These are phyloP conservation scores for Eublepharis macularius DNA, from an alignment of 2,113 vertebrate genomes.

Conservation along the genomic window DNA sequence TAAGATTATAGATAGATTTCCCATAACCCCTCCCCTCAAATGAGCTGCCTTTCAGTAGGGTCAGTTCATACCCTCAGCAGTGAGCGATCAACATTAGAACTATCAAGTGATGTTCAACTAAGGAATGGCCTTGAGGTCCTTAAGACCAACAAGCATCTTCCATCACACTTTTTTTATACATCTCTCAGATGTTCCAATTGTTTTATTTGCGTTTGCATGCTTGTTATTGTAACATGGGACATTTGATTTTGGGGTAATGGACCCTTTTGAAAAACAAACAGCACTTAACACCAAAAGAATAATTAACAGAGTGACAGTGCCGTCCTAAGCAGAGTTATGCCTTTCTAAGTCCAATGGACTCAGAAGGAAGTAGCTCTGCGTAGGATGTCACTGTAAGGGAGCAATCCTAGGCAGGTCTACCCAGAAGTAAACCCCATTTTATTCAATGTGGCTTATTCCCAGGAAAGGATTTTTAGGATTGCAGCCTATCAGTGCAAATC, in stretches of 20 bases:
- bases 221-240: not conserved
- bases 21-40: not conserved
- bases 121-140: rapidly evolving
- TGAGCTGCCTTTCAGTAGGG: not conserved
- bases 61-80: not conserved
- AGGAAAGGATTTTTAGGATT: too few relatives aligned
- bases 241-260: not conserved
- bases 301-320: too few relatives aligned
- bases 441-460: too few relatives aligned
- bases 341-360: too few relatives aligned
- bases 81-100: not conserved
- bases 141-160: not conserved
- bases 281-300: not conserved
- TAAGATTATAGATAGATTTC: not conserved
- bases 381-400: too few relatives aligned
- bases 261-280: not conserved
- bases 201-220: not conserved
- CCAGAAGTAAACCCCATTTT: too few relatives aligned
- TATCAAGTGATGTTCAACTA: not conserved
- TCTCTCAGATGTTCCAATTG: not conserved
- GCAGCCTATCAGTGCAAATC: too few relatives aligned
- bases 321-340: too few relatives aligned
- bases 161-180: not conserved
- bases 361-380: too few relatives aligned
- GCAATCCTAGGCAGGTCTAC: too few relatives aligned